phyloP scores from a whole-genome alignment of 2,797 vertebrate genomes.

The Pogoniulus pusillus region DNA sequence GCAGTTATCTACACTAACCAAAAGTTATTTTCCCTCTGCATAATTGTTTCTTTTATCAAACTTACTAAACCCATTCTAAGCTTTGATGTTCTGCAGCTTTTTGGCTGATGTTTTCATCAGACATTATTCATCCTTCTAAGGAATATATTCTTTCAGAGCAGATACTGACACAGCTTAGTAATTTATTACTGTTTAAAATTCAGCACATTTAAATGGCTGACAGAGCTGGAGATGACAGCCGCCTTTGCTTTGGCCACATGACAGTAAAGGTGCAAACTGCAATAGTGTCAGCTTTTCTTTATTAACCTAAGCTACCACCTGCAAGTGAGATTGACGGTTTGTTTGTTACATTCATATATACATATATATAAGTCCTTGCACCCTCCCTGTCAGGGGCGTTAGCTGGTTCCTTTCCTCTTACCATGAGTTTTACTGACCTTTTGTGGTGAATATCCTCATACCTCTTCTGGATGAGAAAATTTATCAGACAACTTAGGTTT shows the following conservation, averaged over 20 bases:
- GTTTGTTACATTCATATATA: background rate
- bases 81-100: slow-evolving; percentile 47
- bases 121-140: background rate
- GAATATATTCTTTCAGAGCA: background rate
- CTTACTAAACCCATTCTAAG: background rate
- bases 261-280: background rate
- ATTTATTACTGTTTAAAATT: slow-evolving; percentile 30
- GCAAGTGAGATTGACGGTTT: background rate
- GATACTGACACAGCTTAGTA: background rate
- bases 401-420: background rate
- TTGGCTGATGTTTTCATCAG: slow-evolving; percentile 21
- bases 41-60: slow-evolving; percentile 23
- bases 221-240: background rate
- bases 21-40: slow-evolving; percentile 8
- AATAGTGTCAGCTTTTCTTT: background rate
- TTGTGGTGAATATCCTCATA: background rate
- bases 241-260: background rate
- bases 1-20: background rate
- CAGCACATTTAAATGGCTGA: background rate
- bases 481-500: background rate
- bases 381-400: background rate
- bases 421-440: background rate
- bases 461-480: background rate
- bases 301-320: background rate
- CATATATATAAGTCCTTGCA: background rate